phyloP scores from a whole-genome alignment of 2,797 vertebrate species.

The Crenichthys baileyi region DNA sequence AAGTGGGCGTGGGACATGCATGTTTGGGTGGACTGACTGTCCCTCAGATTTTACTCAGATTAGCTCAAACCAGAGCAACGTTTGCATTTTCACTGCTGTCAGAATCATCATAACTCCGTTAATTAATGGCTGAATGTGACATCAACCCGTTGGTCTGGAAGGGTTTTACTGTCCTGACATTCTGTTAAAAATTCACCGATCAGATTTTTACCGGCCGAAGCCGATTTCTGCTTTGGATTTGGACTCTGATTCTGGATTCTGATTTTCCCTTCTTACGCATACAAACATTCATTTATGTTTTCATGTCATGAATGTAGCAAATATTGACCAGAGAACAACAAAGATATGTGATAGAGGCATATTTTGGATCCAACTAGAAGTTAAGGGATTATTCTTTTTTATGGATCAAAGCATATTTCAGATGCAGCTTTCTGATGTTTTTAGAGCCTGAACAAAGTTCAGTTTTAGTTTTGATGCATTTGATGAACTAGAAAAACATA shows the following conservation, averaged over 20 bases:
- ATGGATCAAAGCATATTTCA: too few relatives aligned
- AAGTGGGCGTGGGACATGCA: background rate
- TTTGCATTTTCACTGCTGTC: background rate
- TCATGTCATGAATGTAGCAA: background rate
- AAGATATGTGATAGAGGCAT: too few relatives aligned
- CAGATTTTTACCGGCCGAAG: background rate
- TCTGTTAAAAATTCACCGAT: background rate
- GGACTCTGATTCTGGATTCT: background rate
- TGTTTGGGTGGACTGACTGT: background rate
- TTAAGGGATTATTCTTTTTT: too few relatives aligned
- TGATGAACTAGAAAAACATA: too few relatives aligned
- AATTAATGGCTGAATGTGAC: background rate
- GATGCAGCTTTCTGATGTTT: too few relatives aligned
- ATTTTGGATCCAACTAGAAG: too few relatives aligned
- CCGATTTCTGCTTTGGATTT: background rate
- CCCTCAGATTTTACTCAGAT: background rate
- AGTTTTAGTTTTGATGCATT: too few relatives aligned
- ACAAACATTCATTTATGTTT: background rate
- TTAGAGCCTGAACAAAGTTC: too few relatives aligned
- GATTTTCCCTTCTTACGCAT: background rate
- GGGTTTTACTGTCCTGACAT: background rate
- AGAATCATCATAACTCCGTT: background rate
- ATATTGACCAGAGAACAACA: too few relatives aligned
- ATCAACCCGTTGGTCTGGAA: background rate
- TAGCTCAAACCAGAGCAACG: background rate